Evolutionary conservation across 2,113 vertebrate genomes (phyloP).

Genomic region (Entelurus aequoreus): DNA sequence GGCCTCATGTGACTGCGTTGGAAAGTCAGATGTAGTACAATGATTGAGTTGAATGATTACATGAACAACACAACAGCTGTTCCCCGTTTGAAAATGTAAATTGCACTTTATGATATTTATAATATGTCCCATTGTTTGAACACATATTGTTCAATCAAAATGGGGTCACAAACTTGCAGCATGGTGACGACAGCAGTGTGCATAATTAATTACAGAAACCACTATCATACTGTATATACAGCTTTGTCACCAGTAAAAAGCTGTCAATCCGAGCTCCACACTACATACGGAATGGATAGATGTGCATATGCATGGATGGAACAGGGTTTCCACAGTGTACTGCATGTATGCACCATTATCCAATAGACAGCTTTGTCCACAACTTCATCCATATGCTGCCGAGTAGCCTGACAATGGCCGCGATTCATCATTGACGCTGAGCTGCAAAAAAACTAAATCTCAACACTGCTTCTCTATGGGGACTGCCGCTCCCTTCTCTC

Average conservation of each 20-base stretch:
- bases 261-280: neutral
- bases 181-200: conserved; percentile 25
- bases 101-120: neutral
- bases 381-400: conserved; percentile 58
- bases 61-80: conserved; percentile 1
- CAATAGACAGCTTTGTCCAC: conserved; percentile 31
- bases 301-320: neutral
- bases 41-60: neutral
- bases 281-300: no score
- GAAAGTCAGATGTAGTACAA: neutral
- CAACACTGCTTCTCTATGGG: conserved; percentile 42
- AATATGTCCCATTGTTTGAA: conserved; percentile 5
- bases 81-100: conserved; percentile 1
- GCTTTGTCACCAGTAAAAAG: conserved; percentile 11
- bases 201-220: conserved; percentile 32
- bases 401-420: conserved; percentile 47
- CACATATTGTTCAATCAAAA: neutral
- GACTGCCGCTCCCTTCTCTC: conserved; percentile 60
- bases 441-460: conserved; percentile 47
- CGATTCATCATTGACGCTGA: conserved; percentile 43
- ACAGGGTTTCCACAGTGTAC: conserved; percentile 9
- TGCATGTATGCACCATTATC: conserved; percentile 20
- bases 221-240: neutral
- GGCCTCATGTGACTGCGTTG: neutral
- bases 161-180: conserved; percentile 14